Base-by-base conservation (phyloP, 2,888 invertebrate genomes). In the Synergus umbraculus region DNA sequence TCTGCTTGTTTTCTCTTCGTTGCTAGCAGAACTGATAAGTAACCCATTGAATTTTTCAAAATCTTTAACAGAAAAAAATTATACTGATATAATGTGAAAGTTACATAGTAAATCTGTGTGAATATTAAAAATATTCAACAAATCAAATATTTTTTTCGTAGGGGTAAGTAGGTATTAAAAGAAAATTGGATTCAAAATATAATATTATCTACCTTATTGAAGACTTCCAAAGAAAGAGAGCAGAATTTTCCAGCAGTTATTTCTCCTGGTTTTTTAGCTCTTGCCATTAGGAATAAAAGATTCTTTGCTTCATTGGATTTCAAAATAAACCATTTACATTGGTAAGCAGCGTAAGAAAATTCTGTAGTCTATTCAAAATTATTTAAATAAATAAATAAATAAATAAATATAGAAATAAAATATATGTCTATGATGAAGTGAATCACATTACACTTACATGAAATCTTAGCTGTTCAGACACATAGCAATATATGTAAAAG, bases 221-320 rank as follows among this genome's bases (percentile, higher is more conserved):
- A 85, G 18, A 82, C 69, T 12, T 79, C 67, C n/a, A 84, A 49
- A 0, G 85, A 86, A n/a, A 83, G 76, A 10, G 78, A 60, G 29
- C 76, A 85, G n/a, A 86, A 85, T 67, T 80, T 84, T 69, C 86
- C 85, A 2, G 83, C 86, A 22, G 86, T 83, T 15, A 86, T 83
- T 18, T 81, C 63, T 2, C 85, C 77, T 12, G 85, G 86, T 65
- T 66, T 67, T 54, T 79, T 83, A 1, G 83, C 78, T 0, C 85
- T 82, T 15, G 78, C 76, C 79, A 86, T 84, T 22, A 87, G 78
- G 10, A 86, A 2, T n/a, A 83, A 49, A 37, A 87, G 46, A 64
- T 80, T 67, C 46, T 37, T 78, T 9, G 77, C 80, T 64, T 87
- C 77, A n/a, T 65, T 82, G 8, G 81, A 44, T 4, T 80, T 63